These are phyloP conservation scores for Limnephilus lunatus DNA, from an alignment of 2,888 invertebrate genomes.

Conservation along the genomic window DNA sequence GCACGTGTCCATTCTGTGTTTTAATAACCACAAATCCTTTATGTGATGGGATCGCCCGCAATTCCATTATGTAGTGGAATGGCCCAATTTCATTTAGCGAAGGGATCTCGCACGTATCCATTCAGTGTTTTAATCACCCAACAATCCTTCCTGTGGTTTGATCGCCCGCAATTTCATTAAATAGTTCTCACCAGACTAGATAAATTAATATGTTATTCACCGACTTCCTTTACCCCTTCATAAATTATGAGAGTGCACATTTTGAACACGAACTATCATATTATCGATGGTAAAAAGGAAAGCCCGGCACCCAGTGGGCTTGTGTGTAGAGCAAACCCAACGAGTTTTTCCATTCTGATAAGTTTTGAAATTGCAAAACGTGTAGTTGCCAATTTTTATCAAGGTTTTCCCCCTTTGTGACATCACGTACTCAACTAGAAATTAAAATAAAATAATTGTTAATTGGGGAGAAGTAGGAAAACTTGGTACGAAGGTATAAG, in stretches of 20 bases:
- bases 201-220: not conserved
- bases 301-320: not conserved
- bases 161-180: too few species aligned
- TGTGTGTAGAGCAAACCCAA: slow-evolving; percentile 17
- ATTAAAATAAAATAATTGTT: slow-evolving; percentile 12
- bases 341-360: not conserved
- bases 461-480: not conserved
- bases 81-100: too few species aligned
- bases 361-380: slow-evolving; percentile 1
- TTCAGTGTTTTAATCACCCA: too few species aligned
- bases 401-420: slow-evolving; percentile 41
- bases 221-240: not conserved
- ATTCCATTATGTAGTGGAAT: too few species aligned
- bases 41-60: too few species aligned
- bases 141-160: too few species aligned
- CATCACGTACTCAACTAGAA: slow-evolving; percentile 39
- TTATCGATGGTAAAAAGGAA: not conserved
- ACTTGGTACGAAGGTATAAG: too few species aligned
- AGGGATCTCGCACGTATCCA: too few species aligned
- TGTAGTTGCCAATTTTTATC: slow-evolving; percentile 18
- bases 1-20: too few species aligned
- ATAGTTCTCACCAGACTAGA: not conserved
- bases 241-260: not conserved
- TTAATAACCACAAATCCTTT: too few species aligned
- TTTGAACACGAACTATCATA: not conserved